Conservation (phyloP, 2,888 invertebrate species). For the Oscheius sp. region DNA sequence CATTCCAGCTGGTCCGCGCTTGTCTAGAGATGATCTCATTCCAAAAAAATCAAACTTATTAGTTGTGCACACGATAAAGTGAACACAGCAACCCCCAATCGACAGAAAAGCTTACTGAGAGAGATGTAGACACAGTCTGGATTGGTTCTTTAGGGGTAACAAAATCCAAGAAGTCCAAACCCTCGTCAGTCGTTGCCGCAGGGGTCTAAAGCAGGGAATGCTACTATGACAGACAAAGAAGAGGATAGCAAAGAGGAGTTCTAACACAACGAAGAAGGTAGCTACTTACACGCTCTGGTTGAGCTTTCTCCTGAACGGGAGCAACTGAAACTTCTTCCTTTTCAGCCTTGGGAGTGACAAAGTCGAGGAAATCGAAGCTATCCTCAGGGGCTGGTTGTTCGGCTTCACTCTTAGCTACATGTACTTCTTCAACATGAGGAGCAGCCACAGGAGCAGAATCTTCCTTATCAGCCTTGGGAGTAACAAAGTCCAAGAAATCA, state of each 20-base stretch:
- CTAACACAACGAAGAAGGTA: not conserved
- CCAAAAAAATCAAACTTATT: not conserved
- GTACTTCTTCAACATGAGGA: constrained; percentile 5
- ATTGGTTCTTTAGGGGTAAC: constrained; percentile 31
- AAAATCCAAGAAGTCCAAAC: constrained; percentile 42
- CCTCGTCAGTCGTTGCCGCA: constrained; percentile 2
- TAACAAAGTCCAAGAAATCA: constrained; percentile 46
- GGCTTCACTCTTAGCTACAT: not conserved
- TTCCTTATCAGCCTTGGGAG: constrained; percentile 29
- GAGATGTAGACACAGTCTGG: constrained; percentile 3
- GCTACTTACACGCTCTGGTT: not conserved
- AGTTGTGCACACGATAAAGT: not conserved
- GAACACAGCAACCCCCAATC: not conserved
- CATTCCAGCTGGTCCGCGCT: not conserved
- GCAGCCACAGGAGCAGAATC: not conserved
- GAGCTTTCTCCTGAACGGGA: no score
- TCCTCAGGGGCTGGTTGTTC: constrained; percentile 33
- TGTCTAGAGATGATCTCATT: not conserved
- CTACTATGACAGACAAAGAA: no score
- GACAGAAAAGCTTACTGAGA: constrained; percentile 9
- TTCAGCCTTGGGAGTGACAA: constrained; percentile 35
- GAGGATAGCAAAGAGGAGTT: not conserved
- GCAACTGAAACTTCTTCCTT: constrained; percentile 7
- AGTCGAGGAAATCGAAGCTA: constrained; percentile 39
- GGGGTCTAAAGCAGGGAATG: constrained; percentile 19